These are phyloP conservation scores for Neopelma chrysocephalum DNA, from an alignment of 2,797 vertebrate genomes.

Conservation along the genomic window DNA sequence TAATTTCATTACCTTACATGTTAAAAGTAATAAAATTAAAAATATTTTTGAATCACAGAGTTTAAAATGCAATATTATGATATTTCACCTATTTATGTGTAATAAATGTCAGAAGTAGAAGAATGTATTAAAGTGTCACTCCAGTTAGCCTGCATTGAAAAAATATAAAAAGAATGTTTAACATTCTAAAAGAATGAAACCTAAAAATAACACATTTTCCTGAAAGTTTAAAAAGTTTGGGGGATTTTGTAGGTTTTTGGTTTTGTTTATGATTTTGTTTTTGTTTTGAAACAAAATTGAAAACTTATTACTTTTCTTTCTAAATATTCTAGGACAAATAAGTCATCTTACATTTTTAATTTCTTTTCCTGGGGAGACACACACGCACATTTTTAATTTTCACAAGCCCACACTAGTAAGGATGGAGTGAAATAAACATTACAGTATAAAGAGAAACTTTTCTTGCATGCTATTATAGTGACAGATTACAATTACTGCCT, in stretches of 20 bases:
- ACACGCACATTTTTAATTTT: background rate
- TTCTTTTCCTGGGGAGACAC: background rate
- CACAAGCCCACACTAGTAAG: background rate
- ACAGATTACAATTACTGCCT: background rate
- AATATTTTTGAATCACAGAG: background rate
- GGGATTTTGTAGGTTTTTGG: background rate
- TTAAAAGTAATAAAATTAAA: background rate
- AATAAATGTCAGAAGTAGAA: background rate
- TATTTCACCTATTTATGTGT: background rate
- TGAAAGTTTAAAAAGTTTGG: background rate
- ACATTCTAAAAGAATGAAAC: background rate
- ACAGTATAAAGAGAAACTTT: background rate
- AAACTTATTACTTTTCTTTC: background rate
- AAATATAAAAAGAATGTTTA: background rate
- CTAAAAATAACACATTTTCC: background rate
- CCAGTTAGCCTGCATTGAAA: background rate
- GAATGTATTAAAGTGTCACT: background rate
- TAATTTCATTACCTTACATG: background rate
- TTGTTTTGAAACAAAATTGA: background rate
- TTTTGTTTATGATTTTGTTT: rapidly evolving
- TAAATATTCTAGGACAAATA: background rate
- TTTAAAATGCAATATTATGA: background rate
- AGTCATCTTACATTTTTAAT: background rate
- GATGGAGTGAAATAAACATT: background rate
- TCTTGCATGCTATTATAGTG: background rate